Evolutionary conservation across 2,888 invertebrate species (phyloP).

Genomic region (Hermaeophaga mercurialis): DNA sequence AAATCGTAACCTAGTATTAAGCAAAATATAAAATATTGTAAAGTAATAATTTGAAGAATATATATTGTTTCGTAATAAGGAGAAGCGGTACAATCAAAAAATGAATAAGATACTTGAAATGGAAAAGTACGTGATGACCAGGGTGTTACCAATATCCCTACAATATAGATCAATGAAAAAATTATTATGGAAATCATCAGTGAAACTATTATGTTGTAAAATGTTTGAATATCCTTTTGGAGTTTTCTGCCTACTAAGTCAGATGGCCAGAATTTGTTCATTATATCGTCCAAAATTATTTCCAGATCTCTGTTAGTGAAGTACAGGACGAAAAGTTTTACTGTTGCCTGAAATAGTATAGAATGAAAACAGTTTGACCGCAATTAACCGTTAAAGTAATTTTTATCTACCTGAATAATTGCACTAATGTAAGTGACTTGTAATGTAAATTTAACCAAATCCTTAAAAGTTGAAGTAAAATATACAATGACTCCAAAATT

Average conservation of each 20-base stretch:
- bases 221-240: background rate
- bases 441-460: background rate
- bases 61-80: constrained; percentile 4
- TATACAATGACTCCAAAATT: background rate
- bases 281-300: constrained; percentile 3
- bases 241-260: constrained; percentile 10
- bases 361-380: background rate
- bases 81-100: background rate
- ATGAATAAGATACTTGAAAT: constrained; percentile 4
- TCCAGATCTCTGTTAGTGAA: background rate
- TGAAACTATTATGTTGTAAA: background rate
- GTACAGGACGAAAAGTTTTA: background rate
- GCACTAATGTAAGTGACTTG: background rate
- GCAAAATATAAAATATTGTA: background rate
- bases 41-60: background rate
- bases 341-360: background rate
- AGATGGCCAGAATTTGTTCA: constrained; percentile 12
- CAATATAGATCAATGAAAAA: background rate
- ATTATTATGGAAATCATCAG: background rate
- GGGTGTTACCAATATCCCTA: background rate
- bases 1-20: constrained; percentile 4
- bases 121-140: background rate
- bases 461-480: background rate
- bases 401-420: background rate
- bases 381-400: background rate